phyloP scores from a whole-genome alignment of 1,140 invertebrate species.

The Zophobas atratus region DNA sequence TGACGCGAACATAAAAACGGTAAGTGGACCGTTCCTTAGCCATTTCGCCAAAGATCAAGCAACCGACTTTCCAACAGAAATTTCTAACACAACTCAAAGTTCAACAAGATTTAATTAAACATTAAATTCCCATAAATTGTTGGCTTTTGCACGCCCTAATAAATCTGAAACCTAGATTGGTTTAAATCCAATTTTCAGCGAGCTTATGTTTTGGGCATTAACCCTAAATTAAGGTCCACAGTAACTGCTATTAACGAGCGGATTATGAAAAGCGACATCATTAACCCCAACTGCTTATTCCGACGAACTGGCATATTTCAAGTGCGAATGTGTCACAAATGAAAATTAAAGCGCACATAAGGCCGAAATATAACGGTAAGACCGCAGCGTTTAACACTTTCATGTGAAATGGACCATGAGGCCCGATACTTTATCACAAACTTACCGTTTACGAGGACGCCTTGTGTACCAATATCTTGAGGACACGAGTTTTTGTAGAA shows the following conservation, averaged over 20 bases:
- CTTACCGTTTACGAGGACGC: slow-evolving; percentile 64
- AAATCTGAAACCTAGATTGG: neutral
- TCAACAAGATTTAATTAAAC: slow-evolving; percentile 35
- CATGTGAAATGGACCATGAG: too few relatives aligned
- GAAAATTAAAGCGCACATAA: neutral
- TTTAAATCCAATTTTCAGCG: slow-evolving; percentile 6
- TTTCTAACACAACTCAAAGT: slow-evolving; percentile 13
- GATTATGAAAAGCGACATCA: slow-evolving; percentile 20
- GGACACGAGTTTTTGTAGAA: slow-evolving; percentile 64
- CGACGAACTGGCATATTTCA: slow-evolving; percentile 1
- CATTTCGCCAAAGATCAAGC: neutral
- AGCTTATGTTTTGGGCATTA: slow-evolving; percentile 22
- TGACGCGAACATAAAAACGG: neutral
- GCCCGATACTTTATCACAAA: neutral
- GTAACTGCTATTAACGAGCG: slow-evolving; percentile 5
- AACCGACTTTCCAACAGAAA: neutral
- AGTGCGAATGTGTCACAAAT: slow-evolving; percentile 1
- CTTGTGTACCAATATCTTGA: slow-evolving; percentile 64
- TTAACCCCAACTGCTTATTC: slow-evolving; percentile 1
- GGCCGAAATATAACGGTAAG: too few relatives aligned
- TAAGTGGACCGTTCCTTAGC: neutral
- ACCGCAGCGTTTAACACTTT: too few relatives aligned
- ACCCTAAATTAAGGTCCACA: slow-evolving; percentile 10
- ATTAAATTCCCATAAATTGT: neutral
- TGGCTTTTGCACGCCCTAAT: neutral